These are phyloP conservation scores for Zygogramma bicolorata DNA, from an alignment of 2,888 invertebrate genomes.

Conservation along the genomic window DNA sequence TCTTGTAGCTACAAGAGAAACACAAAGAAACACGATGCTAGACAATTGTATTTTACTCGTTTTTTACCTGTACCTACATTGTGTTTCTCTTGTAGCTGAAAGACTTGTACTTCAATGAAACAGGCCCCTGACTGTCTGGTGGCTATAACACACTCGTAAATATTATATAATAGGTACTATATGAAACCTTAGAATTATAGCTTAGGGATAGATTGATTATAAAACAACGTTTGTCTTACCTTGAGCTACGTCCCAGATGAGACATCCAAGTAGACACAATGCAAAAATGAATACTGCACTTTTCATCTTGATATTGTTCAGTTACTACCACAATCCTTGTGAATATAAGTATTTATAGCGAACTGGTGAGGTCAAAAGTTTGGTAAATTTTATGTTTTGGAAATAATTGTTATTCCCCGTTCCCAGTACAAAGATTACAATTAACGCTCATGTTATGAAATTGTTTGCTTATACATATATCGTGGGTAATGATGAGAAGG, in stretches of 20 bases:
- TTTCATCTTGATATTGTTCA: slow-evolving; percentile 8
- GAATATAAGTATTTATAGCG: background rate
- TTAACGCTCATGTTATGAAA: too few species aligned
- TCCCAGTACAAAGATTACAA: background rate
- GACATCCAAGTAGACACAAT: background rate
- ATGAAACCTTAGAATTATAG: background rate
- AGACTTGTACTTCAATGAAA: background rate
- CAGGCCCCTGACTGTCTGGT: background rate
- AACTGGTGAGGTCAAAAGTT: background rate
- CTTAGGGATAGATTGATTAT: too few species aligned
- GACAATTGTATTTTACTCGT: too few species aligned
- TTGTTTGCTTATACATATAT: too few species aligned
- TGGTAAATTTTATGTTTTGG: background rate
- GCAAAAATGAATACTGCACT: background rate
- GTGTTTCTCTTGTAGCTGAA: background rate
- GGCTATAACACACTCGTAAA: background rate
- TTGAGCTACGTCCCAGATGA: background rate
- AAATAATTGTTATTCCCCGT: background rate
- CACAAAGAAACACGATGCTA: too few species aligned
- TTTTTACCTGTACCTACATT: background rate
- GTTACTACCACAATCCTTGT: background rate
- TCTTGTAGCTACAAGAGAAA: too few species aligned
- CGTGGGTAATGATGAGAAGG: too few species aligned
- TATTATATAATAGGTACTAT: background rate
- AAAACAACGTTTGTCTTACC: too few species aligned